phyloP scores from a whole-genome alignment of 2,113 vertebrate genomes.

The Otis tarda region DNA sequence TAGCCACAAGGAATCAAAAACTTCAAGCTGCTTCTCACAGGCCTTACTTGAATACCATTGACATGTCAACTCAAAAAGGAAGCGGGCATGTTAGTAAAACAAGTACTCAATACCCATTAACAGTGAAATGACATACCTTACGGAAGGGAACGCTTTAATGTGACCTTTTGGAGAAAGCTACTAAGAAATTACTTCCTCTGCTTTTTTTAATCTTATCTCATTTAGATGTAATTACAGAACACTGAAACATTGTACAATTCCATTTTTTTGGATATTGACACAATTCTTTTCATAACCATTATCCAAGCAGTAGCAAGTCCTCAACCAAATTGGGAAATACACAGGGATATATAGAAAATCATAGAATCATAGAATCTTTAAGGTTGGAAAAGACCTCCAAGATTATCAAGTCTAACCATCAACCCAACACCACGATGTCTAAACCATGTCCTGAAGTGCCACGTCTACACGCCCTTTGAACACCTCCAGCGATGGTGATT shows the following conservation, averaged over 20 bases:
- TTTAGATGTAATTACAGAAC: not conserved
- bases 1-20: not conserved
- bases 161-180: not conserved
- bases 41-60: not conserved
- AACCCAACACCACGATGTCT: too few relatives aligned
- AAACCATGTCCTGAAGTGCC: too few relatives aligned
- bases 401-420: too few relatives aligned
- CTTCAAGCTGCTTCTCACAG: not conserved
- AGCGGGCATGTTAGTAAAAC: not conserved
- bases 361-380: not conserved
- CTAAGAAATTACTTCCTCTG: not conserved
- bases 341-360: not conserved
- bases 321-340: not conserved
- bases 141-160: not conserved
- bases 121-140: not conserved
- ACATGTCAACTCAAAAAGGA: not conserved
- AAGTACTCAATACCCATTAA: not conserved
- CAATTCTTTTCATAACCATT: not conserved
- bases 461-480: too few relatives aligned
- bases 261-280: not conserved
- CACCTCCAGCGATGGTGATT: too few relatives aligned
- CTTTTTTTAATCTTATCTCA: not conserved
- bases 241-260: not conserved
- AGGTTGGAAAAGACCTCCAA: too few relatives aligned
- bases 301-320: not conserved